Base-by-base conservation (phyloP, 2,888 invertebrate species). In the Megastigmus dorsalis region DNA sequence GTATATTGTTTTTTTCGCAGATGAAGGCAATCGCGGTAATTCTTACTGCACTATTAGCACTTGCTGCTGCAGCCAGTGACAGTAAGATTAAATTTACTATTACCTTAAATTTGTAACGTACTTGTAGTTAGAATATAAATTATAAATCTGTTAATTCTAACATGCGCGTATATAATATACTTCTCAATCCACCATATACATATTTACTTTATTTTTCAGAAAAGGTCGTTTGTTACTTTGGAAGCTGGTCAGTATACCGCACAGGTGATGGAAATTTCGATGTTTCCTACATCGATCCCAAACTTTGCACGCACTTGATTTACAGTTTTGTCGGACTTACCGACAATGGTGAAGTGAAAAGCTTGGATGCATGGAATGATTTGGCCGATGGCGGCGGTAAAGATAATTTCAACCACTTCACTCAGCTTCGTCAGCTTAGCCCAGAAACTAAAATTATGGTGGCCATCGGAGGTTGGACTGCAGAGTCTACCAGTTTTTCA, bases 161-260 rank as follows among this genome's bases (percentile, higher is more conserved):
- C n/a, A n/a, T n/a, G n/a, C n/a, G n/a, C n/a, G n/a, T n/a, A n/a
- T n/a, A n/a, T n/a, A n/a, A n/a, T n/a, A n/a, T n/a, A n/a, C n/a
- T n/a, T n/a, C n/a, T n/a, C 33, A 33, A 33, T 33, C 3, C 3
- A 33, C 3, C 7, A 33, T 33, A 33, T 5, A 33, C 33, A 33
- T 7, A 33, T 13, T 41, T 41, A 9, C n/a, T 13, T 48, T 48
- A 18, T 18, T 23, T 77, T 70, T 1, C 81, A 93, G 93, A 91
- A 77, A 88, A 90, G 67, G 88, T 95, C 0, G 90, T 94, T 0
- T 95, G 95, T 80, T 95, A 95, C 85, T 93, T 91, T 78, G 93
- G 94, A 9, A 92, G 92, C 9, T 95, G 95, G 95, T 91, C 95
- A 0, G 91, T 91, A 0, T 94, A 95, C 82, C 90, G 95, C 36